Conservation (phyloP, 2,113 vertebrate species). For the Diglossa brunneiventris region DNA sequence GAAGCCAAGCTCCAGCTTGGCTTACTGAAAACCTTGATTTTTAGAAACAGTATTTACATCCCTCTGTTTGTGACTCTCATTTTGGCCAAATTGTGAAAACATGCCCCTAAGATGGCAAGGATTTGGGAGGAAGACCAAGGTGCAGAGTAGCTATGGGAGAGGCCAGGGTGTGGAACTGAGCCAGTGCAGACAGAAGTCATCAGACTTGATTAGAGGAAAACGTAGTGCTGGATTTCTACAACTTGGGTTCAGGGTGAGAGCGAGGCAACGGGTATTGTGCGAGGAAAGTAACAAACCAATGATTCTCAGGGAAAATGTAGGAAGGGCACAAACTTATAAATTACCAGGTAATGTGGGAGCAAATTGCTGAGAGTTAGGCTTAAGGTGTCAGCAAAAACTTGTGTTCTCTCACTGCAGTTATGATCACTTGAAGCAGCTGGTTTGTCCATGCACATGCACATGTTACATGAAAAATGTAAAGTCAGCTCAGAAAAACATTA, state of each 20-base stretch:
- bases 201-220: constrained; percentile 19
- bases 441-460: constrained; percentile 76
- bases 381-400: not conserved
- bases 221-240: not conserved
- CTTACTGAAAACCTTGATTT: not conserved
- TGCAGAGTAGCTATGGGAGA: not conserved
- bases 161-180: not conserved
- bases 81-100: not conserved
- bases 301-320: constrained; percentile 14
- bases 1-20: not conserved
- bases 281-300: constrained; percentile 3
- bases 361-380: constrained; percentile 38
- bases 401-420: not conserved
- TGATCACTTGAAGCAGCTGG: constrained; percentile 32
- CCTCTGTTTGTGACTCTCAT: not conserved
- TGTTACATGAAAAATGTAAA: constrained; percentile 57
- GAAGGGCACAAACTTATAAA: constrained; percentile 34
- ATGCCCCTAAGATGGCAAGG: not conserved
- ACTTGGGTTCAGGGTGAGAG: constrained; percentile 6
- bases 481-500: constrained; percentile 56
- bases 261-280: constrained; percentile 47
- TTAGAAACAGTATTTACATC: not conserved
- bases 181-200: not conserved
- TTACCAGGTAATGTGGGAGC: not conserved
- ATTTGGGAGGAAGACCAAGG: not conserved